Percentiles rank a stretch among this genome's conserved stretches.
phyloP scores from a whole-genome alignment of 1,140 invertebrate species.

The Zelostemma sp. region DNA sequence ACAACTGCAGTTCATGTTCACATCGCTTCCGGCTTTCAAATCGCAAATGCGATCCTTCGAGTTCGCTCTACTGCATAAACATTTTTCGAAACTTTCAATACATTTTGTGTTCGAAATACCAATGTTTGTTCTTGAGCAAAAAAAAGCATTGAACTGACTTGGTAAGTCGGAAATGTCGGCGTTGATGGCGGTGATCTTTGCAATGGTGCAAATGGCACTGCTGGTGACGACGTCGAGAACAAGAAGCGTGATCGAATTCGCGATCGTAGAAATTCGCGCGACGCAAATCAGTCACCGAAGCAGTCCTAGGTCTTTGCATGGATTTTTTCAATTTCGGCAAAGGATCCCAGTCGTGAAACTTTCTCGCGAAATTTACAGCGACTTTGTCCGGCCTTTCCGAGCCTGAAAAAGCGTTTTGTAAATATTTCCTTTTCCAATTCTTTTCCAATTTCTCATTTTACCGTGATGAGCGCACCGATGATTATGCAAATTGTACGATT shows the following conservation, averaged over 20 bases:
- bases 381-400: too few species aligned
- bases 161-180: neutral
- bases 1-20: too few species aligned
- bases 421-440: neutral
- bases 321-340: constrained; percentile 1
- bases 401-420: too few species aligned
- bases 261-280: too few species aligned
- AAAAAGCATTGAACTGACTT: neutral
- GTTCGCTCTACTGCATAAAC: too few species aligned
- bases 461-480: constrained; percentile 16
- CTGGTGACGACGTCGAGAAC: neutral
- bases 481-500: neutral
- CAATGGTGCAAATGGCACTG: neutral
- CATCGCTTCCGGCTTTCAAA: too few species aligned
- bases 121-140: too few species aligned
- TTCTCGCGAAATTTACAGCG: constrained; percentile 25
- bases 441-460: constrained; percentile 4
- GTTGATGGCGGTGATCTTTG: neutral
- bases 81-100: too few species aligned
- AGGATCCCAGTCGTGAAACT: constrained; percentile 18
- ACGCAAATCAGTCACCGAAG: neutral
- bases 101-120: too few species aligned
- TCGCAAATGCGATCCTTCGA: too few species aligned
- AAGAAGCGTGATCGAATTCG: too few species aligned
- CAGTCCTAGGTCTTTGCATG: neutral